These are phyloP conservation scores for Gasteruption jaculator DNA, from an alignment of 2,888 invertebrate species.

Conservation along the genomic window DNA sequence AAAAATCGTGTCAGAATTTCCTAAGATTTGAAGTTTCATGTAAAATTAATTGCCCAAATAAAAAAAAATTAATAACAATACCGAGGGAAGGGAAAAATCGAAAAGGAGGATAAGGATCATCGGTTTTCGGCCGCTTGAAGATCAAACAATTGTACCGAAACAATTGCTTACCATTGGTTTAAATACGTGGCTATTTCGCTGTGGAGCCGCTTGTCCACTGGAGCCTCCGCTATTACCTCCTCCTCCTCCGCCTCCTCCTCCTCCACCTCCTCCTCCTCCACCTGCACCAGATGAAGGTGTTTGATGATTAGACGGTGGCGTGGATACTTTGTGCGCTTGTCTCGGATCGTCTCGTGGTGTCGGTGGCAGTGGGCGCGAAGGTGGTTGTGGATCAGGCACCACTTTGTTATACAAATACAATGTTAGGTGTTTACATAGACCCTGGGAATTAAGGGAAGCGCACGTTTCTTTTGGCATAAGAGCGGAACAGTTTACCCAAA, in stretches of 20 bases:
- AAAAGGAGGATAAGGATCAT: constrained; percentile 1
- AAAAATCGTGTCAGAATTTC: too few relatives aligned
- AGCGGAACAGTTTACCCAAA: too few relatives aligned
- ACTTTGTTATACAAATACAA: too few relatives aligned
- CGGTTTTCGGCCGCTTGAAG: too few relatives aligned
- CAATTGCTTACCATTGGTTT: constrained; percentile 73
- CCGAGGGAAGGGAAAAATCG: constrained; percentile 1
- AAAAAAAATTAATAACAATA: too few relatives aligned
- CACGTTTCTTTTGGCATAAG: too few relatives aligned
- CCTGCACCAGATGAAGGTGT: constrained; percentile 49
- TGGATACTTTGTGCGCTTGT: constrained; percentile 47
- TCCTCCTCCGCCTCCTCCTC: constrained; percentile 26
- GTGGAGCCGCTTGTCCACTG: constrained; percentile 59
- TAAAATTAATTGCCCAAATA: too few relatives aligned
- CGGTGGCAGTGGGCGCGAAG: constrained; percentile 79
- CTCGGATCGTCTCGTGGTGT: constrained; percentile 66
- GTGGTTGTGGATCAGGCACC: constrained; percentile 82
- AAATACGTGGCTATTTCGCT: constrained; percentile 81
- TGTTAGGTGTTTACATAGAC: too few relatives aligned
- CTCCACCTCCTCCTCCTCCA: constrained; percentile 27
- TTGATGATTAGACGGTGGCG: constrained; percentile 49
- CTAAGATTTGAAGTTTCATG: too few relatives aligned
- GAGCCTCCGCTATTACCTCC: constrained; percentile 37
- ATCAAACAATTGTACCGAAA: constrained; percentile 7
- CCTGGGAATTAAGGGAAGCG: too few relatives aligned